Conservation (phyloP, 1,140 invertebrate genomes). For the Geopemphigus sp. region DNA sequence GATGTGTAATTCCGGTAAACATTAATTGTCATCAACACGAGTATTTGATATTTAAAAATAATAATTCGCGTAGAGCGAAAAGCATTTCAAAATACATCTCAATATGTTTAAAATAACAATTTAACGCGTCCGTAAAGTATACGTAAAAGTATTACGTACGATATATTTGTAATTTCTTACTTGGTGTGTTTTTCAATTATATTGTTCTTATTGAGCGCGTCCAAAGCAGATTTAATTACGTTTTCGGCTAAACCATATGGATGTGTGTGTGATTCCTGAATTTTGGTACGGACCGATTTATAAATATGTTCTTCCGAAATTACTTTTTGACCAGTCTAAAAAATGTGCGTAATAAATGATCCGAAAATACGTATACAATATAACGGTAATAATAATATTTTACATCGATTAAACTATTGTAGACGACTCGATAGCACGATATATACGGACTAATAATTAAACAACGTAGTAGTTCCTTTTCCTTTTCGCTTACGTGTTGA, state of each 20-base stretch:
- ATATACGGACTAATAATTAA: conserved; percentile 2
- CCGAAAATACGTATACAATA: neutral
- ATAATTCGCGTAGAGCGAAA: no score
- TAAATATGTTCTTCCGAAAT: conserved; percentile 20
- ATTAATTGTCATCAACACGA: no score
- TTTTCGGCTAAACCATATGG: conserved; percentile 12
- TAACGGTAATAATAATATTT: no score
- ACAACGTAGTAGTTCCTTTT: conserved; percentile 34
- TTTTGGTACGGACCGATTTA: conserved; percentile 1
- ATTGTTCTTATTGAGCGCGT: neutral
- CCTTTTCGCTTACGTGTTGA: neutral
- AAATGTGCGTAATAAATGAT: neutral
- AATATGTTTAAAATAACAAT: neutral
- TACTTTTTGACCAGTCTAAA: neutral
- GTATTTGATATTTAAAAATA: no score
- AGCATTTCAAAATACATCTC: neutral
- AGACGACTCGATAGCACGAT: neutral
- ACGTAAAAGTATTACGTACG: no score
- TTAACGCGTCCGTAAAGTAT: neutral
- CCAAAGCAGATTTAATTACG: conserved; percentile 22
- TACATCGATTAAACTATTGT: conserved; percentile 11
- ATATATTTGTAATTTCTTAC: neutral
- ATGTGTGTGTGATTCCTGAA: conserved; percentile 2
- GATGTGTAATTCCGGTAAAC: no score
- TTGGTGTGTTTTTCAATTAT: conserved; percentile 19